Evolutionary conservation across 2,797 vertebrate genomes (phyloP), one percentile per base, ranked within the genome.

Genomic region (Hyperoplus lanceolatus): DNA sequence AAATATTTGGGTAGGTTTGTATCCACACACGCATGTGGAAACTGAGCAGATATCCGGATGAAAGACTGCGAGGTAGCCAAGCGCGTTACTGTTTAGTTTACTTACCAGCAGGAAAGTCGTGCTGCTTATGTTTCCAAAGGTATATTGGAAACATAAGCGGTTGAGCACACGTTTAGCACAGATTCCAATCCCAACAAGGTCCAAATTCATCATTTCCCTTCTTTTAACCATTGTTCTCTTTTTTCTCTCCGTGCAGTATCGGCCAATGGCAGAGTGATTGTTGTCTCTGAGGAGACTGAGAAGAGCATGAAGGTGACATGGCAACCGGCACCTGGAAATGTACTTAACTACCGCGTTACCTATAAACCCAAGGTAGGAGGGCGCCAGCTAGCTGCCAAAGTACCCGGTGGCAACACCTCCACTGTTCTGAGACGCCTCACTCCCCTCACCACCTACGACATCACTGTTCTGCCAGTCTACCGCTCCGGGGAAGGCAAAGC

Each of bases 241-340:
- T 51, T 69, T 68, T 55, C 18, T 29, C 51, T 51, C 13, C 39
- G 70, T 56, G 49, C 92, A 99, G 98, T 97, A 79, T 98, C 98
- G 9, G 95, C 94, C 43, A 92, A 93, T 78, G 94, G 94, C 71
- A 97, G 93, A 93, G 87, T 46, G 15, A 93, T 99, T 80, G 95
- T 54, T 15, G 97, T 99, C 39, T 96, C 97, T 6, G 96, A 98
- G 13, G 98, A 99, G 93, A 98, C 97, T 0, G 97, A 98, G 91
- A 97, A 92, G 76, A 95, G 92, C 70, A 97, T 99, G 97, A 96
- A 96, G 90, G 97, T 98, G 70, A 93, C 90, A 0, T 99, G 98
- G 98, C 92, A 96, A 71, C 95, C 96, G 1, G 97, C 98, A 0
- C 98, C 98, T 0, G 98, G 98, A 70, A 97, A 95, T 58, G 97